Percentiles rank a stretch among this genome's conserved stretches.
phyloP scores from a whole-genome alignment of 2,888 invertebrate species.

The Diarsia mendica region DNA sequence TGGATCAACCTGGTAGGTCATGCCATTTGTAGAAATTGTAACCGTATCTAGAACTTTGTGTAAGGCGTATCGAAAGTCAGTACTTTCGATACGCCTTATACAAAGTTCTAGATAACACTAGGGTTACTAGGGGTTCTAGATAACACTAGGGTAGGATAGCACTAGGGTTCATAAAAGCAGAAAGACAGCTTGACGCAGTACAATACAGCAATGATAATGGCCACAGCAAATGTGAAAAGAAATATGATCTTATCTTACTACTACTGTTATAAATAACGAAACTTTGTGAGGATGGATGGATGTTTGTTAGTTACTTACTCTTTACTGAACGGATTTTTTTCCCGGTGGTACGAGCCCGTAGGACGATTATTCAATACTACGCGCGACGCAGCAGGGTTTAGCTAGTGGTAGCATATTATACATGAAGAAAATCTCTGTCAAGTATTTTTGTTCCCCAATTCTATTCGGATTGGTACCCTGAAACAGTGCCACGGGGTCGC shows the following conservation, averaged over 20 bases:
- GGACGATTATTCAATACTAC: neutral
- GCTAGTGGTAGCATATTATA: neutral
- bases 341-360: no score
- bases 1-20: neutral
- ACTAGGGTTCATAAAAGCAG: neutral
- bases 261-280: neutral
- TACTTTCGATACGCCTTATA: no score
- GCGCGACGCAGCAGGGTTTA: neutral
- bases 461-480: no score
- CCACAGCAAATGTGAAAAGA: neutral
- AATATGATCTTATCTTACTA: neutral
- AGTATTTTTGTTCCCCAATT: neutral
- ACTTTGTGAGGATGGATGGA: neutral
- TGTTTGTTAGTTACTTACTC: no score
- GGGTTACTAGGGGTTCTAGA: no score
- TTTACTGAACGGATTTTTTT: no score
- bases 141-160: no score
- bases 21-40: neutral
- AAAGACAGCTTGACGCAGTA: neutral
- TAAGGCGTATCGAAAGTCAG: neutral
- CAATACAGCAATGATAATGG: neutral
- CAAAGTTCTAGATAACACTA: no score
- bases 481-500: no score
- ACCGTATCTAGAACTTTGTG: no score
- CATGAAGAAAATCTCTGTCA: neutral